Conservation (phyloP, 2,797 vertebrate species). For the Lepus oiostolus region DNA sequence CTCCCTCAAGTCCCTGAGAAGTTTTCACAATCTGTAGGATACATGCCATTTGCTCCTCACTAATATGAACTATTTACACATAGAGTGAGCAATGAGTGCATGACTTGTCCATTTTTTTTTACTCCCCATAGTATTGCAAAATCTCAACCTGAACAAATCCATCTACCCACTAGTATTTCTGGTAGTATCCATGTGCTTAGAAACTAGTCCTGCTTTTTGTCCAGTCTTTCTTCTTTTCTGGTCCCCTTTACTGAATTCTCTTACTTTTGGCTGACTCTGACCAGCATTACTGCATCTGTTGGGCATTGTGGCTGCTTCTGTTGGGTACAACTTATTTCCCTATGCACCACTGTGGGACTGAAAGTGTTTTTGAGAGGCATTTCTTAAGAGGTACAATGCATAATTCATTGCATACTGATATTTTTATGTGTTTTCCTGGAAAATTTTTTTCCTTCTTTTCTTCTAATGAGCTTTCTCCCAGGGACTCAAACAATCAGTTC, state of each 20-base stretch:
- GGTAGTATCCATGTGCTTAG: not conserved
- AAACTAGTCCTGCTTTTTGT: not conserved
- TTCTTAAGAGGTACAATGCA: not conserved
- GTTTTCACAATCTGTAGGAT: not conserved
- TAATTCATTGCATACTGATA: not conserved
- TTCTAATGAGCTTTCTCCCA: not conserved
- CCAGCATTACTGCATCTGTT: not conserved
- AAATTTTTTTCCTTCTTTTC: not conserved
- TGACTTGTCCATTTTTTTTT: not conserved
- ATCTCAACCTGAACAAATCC: not conserved
- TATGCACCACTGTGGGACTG: rapidly evolving
- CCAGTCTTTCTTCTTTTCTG: not conserved
- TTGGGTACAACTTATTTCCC: not conserved
- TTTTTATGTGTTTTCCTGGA: not conserved
- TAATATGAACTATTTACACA: not conserved
- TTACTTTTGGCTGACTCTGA: not conserved
- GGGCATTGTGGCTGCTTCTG: not conserved
- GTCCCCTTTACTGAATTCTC: not conserved
- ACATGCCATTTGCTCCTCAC: not conserved
- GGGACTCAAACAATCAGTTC: not conserved
- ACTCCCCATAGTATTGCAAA: too few species aligned
- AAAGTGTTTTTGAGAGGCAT: not conserved
- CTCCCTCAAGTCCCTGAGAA: not conserved
- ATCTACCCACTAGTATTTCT: not conserved
- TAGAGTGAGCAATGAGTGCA: not conserved